A percentile compares a stretch with the other conserved stretches of the same genome.
phyloP scores from a whole-genome alignment of 2,113 vertebrate species.

The Himantopus leucocephalus region DNA sequence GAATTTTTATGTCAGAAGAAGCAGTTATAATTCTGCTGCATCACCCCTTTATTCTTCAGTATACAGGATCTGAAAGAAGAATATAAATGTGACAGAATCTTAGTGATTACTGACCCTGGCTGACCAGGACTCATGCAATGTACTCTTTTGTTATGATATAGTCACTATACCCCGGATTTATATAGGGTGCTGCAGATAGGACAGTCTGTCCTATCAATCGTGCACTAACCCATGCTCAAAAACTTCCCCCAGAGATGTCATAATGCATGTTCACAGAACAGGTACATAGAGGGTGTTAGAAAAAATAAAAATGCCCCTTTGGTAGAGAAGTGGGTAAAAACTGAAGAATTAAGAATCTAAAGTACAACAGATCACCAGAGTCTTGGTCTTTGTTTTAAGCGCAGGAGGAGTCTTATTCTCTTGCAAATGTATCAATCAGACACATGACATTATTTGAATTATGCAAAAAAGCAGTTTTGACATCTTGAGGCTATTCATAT shows the following conservation, averaged over 20 bases:
- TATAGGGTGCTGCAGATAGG: background rate
- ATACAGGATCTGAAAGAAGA: background rate
- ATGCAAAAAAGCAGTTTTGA: background rate
- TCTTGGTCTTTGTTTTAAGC: background rate
- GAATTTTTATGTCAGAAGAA: background rate
- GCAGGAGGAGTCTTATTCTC: background rate
- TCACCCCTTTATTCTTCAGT: background rate
- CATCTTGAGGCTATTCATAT: background rate
- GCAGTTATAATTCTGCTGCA: background rate
- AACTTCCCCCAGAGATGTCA: background rate
- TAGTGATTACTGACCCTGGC: background rate
- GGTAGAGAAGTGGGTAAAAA: background rate
- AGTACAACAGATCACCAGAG: background rate
- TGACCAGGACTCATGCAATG: background rate
- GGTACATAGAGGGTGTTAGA: background rate
- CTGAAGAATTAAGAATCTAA: background rate
- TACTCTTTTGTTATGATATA: background rate
- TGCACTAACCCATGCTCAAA: background rate
- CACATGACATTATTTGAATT: background rate
- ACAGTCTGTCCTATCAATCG: background rate
- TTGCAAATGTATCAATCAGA: background rate
- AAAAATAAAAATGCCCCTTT: background rate
- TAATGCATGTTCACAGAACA: background rate
- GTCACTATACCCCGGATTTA: background rate
- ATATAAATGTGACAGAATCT: background rate